Conservation (phyloP, 2,888 invertebrate species). For the Matsumyia berberina region DNA sequence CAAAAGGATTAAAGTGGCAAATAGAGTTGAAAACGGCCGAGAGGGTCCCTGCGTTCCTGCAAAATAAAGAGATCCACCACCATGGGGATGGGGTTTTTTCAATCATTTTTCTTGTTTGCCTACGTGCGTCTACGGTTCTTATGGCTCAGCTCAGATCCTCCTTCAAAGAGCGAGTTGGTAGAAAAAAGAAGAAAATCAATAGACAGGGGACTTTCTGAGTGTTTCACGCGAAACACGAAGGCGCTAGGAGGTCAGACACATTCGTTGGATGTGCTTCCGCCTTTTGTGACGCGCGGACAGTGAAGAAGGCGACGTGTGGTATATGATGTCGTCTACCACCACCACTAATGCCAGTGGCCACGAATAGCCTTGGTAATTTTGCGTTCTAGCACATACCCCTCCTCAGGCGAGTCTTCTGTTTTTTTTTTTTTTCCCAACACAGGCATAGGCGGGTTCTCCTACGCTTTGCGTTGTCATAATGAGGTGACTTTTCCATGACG, state of each 20-base stretch:
- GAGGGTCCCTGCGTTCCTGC: constrained; percentile 15
- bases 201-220: background rate
- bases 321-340: constrained; percentile 18
- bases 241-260: constrained; percentile 30
- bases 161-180: background rate
- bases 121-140: constrained; percentile 31
- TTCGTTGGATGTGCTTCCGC: constrained; percentile 53
- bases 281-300: constrained; percentile 32
- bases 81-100: background rate
- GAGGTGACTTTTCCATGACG: constrained; percentile 51
- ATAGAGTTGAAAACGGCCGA: constrained; percentile 5
- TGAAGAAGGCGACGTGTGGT: constrained; percentile 11
- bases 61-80: constrained; percentile 21
- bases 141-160: constrained; percentile 1
- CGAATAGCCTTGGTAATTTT: constrained; percentile 40
- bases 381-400: constrained; percentile 16
- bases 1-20: constrained; percentile 39
- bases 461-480: constrained; percentile 52
- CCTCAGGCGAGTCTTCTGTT: background rate
- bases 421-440: background rate
- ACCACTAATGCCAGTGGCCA: constrained; percentile 36
- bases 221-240: background rate
- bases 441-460: constrained; percentile 14
- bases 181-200: constrained; percentile 50
- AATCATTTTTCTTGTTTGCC: constrained; percentile 20